phyloP scores from a whole-genome alignment of 2,888 invertebrate species.

The Tethea ocularis region DNA sequence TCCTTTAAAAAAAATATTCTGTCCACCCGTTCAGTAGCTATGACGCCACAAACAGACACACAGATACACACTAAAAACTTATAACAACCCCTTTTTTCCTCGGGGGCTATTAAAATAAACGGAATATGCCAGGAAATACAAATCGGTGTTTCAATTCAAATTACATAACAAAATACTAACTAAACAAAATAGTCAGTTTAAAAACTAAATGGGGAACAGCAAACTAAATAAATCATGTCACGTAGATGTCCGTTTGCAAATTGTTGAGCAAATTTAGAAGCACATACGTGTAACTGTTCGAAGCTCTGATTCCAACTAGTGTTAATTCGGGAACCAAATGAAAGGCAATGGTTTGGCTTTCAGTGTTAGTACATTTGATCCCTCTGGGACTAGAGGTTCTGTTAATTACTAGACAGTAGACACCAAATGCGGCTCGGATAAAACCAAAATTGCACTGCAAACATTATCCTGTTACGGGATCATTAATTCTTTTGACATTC shows the following conservation, averaged over 20 bases:
- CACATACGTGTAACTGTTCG: constrained; percentile 22
- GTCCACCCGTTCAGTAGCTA: no score
- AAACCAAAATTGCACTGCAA: constrained; percentile 42
- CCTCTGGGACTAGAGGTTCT: constrained; percentile 45
- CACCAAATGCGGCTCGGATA: constrained; percentile 27
- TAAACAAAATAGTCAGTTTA: not conserved
- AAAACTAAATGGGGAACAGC: not conserved
- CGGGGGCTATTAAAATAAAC: no score
- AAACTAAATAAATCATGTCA: constrained; percentile 3
- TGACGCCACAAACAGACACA: no score
- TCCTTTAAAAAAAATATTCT: no score
- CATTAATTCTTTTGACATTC: not conserved
- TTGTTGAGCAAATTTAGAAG: constrained; percentile 9
- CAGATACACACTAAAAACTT: no score
- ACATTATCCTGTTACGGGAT: constrained; percentile 26
- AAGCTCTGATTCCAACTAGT: constrained; percentile 37
- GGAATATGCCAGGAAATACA: not conserved
- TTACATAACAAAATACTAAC: not conserved
- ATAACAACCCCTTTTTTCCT: no score
- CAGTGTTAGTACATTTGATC: constrained; percentile 52
- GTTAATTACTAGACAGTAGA: constrained; percentile 63
- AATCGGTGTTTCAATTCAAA: not conserved
- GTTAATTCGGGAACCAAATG: constrained; percentile 56
- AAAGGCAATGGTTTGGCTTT: constrained; percentile 60
- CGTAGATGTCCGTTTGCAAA: not conserved